Conservation (phyloP, 1,140 invertebrate genomes). For the Cepaea nemoralis region DNA sequence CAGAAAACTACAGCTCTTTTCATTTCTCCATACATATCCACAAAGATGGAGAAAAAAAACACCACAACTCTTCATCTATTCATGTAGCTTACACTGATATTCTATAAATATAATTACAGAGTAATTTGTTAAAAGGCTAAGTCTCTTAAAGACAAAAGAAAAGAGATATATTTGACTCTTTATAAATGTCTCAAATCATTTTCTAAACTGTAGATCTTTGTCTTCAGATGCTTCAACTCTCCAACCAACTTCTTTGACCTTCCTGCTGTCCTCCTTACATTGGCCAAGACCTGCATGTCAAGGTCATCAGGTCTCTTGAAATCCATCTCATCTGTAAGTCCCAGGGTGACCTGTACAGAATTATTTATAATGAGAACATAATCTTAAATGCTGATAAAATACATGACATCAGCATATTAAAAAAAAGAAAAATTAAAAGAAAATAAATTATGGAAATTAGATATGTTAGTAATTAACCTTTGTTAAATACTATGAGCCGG, state of each 20-base stretch:
- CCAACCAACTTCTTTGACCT: constrained; percentile 69
- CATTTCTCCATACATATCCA: too few species aligned
- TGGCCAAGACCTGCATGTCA: constrained; percentile 69
- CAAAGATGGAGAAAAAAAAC: too few species aligned
- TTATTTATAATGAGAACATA: neutral
- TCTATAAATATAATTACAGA: too few species aligned
- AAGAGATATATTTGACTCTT: constrained; percentile 16
- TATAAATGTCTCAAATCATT: constrained; percentile 71
- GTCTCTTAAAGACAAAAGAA: neutral
- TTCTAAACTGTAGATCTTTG: constrained; percentile 71
- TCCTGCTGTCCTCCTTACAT: constrained; percentile 69
- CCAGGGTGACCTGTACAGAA: constrained; percentile 65
- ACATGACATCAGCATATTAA: too few species aligned
- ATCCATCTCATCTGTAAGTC: constrained; percentile 67
- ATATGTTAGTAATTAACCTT: too few species aligned
- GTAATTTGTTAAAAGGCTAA: too few species aligned
- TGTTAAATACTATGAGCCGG: too few species aligned
- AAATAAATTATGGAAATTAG: neutral
- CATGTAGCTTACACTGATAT: too few species aligned
- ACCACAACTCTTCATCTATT: too few species aligned
- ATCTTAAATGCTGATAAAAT: too few species aligned
- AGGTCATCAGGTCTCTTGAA: constrained; percentile 67
- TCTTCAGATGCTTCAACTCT: constrained; percentile 70
- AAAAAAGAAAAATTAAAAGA: neutral
- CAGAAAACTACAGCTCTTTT: too few species aligned